These are phyloP conservation scores for Atrina japonica DNA, from an alignment of 2,888 invertebrate species.

Conservation along the genomic window DNA sequence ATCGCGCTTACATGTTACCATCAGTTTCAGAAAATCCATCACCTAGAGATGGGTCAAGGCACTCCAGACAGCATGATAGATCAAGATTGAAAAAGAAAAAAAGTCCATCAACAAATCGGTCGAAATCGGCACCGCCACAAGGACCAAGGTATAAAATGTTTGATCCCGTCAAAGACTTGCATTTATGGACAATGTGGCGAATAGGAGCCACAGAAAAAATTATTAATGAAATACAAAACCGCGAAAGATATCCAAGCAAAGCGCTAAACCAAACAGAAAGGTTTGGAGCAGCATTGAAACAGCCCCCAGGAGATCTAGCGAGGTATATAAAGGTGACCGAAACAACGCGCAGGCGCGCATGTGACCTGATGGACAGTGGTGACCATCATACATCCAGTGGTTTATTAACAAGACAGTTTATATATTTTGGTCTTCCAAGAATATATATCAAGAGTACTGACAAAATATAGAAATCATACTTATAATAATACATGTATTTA, in stretches of 20 bases:
- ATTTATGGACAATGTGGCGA: conserved; percentile 43
- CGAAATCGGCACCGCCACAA: conserved; percentile 14
- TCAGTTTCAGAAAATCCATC: too few relatives aligned
- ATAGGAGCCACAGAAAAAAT: conserved; percentile 37
- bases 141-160: background rate
- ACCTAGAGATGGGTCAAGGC: too few relatives aligned
- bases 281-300: background rate
- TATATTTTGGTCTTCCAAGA: conserved; percentile 39
- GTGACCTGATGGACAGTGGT: conserved; percentile 17
- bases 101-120: conserved; percentile 3
- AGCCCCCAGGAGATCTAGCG: conserved; percentile 7
- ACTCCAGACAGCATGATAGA: too few relatives aligned
- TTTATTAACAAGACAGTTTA: conserved; percentile 32
- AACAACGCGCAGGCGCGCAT: conserved; percentile 14
- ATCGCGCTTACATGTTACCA: too few relatives aligned
- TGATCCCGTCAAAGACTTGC: conserved; percentile 31
- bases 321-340: conserved; percentile 17
- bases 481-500: too few relatives aligned
- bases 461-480: too few relatives aligned
- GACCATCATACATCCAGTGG: conserved; percentile 3
- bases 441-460: conserved; percentile 4
- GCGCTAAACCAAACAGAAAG: background rate
- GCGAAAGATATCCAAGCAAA: background rate
- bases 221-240: conserved; percentile 14
- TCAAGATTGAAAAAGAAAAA: background rate